A percentile compares a stretch with the other conserved stretches of the same genome.
Evolutionary conservation across 2,888 invertebrate species (phyloP).

Genomic region (Habroteleia sp.): DNA sequence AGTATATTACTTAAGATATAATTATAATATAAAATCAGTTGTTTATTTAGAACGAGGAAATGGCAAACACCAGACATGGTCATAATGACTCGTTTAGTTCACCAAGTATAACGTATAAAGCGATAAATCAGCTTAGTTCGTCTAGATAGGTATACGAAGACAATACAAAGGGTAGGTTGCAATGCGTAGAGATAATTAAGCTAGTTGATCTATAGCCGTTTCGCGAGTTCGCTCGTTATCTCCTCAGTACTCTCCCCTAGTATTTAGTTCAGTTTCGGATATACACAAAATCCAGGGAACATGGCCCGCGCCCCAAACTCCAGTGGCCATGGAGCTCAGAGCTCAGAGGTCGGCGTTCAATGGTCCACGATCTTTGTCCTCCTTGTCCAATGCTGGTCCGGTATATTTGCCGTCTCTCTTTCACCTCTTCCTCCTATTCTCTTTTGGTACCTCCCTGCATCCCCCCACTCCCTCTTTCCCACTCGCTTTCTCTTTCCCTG

Average conservation of each 20-base stretch:
- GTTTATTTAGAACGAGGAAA: too few species aligned
- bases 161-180: conserved; percentile 71
- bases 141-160: conserved; percentile 67
- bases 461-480: conserved; percentile 51
- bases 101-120: too few species aligned
- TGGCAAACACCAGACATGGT: too few species aligned
- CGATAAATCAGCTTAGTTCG: too few species aligned
- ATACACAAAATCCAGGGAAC: conserved; percentile 70
- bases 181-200: conserved; percentile 81
- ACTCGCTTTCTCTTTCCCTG: conserved; percentile 53
- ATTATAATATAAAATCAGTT: too few species aligned
- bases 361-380: conserved; percentile 76
- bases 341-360: conserved; percentile 80
- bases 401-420: conserved; percentile 64
- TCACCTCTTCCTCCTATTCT: conserved; percentile 56
- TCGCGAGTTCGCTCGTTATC: conserved; percentile 82
- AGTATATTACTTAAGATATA: too few species aligned
- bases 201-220: conserved; percentile 80
- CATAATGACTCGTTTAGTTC: too few species aligned
- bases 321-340: conserved; percentile 70
- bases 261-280: conserved; percentile 76
- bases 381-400: conserved; percentile 67
- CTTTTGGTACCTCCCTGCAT: conserved; percentile 54
- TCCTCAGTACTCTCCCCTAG: conserved; percentile 76
- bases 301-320: conserved; percentile 63